These are phyloP conservation scores for Aphidius colemani DNA, from an alignment of 2,888 invertebrate species.

Conservation along the genomic window DNA sequence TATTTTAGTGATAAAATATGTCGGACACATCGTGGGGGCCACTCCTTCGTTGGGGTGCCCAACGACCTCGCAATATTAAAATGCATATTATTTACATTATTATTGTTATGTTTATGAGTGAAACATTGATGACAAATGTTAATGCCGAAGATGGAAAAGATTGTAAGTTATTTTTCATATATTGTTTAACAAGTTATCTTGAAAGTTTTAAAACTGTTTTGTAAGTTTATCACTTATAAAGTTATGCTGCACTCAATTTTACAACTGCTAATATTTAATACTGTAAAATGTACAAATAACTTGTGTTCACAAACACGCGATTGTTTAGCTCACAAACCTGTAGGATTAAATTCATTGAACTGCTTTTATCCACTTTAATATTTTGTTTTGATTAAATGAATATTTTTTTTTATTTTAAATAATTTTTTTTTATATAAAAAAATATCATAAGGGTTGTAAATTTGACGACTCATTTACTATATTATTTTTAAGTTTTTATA, in stretches of 20 bases:
- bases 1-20: background rate
- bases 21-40: conserved; percentile 15
- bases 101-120: conserved; percentile 4
- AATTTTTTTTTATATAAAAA: no score
- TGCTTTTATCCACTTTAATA: no score
- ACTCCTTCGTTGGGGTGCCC: conserved; percentile 10
- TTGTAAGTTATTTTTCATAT: conserved; percentile 6
- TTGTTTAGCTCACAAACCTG: no score
- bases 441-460: no score
- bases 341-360: no score
- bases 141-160: conserved; percentile 14
- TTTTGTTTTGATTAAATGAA: no score
- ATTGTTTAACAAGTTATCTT: background rate
- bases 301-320: no score
- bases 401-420: no score
- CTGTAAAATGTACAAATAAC: no score
- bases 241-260: background rate
- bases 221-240: background rate
- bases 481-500: no score
- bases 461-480: no score
- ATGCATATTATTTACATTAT: background rate
- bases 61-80: conserved; percentile 10
- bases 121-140: background rate
- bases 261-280: background rate
- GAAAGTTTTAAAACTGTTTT: no score